phyloP scores from a whole-genome alignment of 1,140 invertebrate genomes.

The Gryllus bimaculatus region DNA sequence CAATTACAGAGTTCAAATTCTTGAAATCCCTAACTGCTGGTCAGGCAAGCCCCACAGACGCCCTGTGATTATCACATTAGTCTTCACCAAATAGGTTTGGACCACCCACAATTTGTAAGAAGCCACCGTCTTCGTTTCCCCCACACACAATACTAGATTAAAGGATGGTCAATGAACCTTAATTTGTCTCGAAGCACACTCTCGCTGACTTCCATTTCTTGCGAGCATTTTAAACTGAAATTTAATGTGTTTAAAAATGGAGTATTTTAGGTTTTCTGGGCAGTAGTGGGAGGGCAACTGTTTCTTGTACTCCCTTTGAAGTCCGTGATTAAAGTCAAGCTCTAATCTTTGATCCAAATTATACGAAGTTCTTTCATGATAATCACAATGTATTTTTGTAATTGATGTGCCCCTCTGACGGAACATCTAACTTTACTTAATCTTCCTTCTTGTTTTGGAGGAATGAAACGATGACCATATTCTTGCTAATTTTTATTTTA shows the following conservation, averaged over 20 bases:
- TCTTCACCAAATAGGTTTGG: background rate
- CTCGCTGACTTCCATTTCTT: background rate
- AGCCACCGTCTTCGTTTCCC: background rate
- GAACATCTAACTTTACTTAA: too few species aligned
- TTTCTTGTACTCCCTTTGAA: background rate
- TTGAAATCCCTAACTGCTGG: background rate
- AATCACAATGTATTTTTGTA: too few species aligned
- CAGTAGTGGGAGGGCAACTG: background rate
- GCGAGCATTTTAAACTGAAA: background rate
- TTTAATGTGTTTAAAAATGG: background rate
- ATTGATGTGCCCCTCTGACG: too few species aligned
- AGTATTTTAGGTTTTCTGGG: background rate
- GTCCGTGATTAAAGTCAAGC: too few species aligned
- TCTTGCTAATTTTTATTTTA: too few species aligned
- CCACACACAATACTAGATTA: background rate
- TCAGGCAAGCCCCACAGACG: too few species aligned
- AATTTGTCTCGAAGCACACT: background rate
- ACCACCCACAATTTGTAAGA: background rate
- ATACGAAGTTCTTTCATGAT: too few species aligned
- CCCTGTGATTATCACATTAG: slow-evolving; percentile 4
- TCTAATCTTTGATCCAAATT: too few species aligned
- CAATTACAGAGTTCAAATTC: background rate
- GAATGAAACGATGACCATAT: too few species aligned
- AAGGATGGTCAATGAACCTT: background rate
- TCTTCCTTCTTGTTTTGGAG: too few species aligned